phyloP scores from a whole-genome alignment of 1,140 invertebrate species.

The Lordiphosa mommai region DNA sequence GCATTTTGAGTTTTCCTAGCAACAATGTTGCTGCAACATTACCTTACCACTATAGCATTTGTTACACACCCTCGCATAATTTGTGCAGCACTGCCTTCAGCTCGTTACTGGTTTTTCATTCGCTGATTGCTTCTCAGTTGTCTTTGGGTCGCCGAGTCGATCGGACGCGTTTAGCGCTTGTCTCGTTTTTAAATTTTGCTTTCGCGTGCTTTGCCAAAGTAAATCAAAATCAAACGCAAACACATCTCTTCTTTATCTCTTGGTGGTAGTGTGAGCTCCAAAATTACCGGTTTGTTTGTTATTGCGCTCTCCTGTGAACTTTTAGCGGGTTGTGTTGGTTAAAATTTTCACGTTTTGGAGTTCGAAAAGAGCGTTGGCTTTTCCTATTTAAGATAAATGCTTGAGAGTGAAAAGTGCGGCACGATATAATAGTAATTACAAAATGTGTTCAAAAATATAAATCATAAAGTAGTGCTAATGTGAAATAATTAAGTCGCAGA shows the following conservation, averaged over 20 bases:
- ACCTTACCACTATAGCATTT: not conserved
- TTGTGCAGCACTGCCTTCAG: not conserved
- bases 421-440: slow-evolving; percentile 7
- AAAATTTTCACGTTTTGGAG: slow-evolving; percentile 33
- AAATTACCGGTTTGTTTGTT: slow-evolving; percentile 61
- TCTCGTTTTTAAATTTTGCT: not conserved
- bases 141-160: slow-evolving; percentile 50
- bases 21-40: not conserved
- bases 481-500: slow-evolving; percentile 24
- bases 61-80: not conserved
- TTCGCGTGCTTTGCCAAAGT: slow-evolving; percentile 38
- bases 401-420: slow-evolving; percentile 23
- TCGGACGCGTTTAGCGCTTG: slow-evolving; percentile 29
- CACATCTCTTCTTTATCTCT: slow-evolving; percentile 7
- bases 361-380: slow-evolving; percentile 65
- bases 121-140: slow-evolving; percentile 32
- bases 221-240: slow-evolving; percentile 33
- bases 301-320: slow-evolving; percentile 37
- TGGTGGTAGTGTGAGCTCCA: no score
- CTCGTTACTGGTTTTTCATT: slow-evolving; percentile 25
- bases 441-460: slow-evolving; percentile 23
- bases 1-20: not conserved
- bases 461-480: slow-evolving; percentile 6
- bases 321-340: slow-evolving; percentile 44
- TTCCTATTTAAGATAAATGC: slow-evolving; percentile 6